phyloP scores from a whole-genome alignment of 2,797 vertebrate species.

The Chiloscyllium punctatum region DNA sequence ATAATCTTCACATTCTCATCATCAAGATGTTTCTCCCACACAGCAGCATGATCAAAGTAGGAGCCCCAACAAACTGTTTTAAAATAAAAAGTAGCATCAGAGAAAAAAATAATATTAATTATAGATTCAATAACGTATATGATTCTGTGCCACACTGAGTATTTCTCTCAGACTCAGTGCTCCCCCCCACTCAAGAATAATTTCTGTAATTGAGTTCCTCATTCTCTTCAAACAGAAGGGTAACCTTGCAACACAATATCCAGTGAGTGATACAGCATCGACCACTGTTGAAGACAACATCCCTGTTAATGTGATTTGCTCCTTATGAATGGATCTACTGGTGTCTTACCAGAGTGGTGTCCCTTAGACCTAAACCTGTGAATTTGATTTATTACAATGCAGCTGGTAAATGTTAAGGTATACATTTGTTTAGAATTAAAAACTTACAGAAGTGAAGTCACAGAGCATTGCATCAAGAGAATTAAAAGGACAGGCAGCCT shows the following conservation, averaged over 20 bases:
- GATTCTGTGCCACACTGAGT: background rate
- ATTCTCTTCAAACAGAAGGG: background rate
- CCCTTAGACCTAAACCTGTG: background rate
- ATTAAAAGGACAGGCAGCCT: background rate
- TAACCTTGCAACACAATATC: background rate
- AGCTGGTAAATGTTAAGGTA: background rate
- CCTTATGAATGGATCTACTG: background rate
- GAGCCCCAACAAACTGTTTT: slow-evolving; percentile 69
- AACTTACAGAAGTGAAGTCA: background rate
- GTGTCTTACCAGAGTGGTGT: background rate
- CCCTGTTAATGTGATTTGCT: background rate
- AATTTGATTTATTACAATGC: background rate
- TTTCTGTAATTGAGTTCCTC: background rate
- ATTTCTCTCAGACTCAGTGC: background rate
- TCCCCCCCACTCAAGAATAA: background rate
- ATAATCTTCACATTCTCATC: slow-evolving; percentile 67
- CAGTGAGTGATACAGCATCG: background rate
- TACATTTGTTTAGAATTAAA: background rate
- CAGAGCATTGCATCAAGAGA: background rate
- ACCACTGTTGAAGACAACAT: background rate
- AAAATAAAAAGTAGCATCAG: slow-evolving; percentile 37
- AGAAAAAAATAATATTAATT: slow-evolving; percentile 34
- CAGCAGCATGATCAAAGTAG: slow-evolving; percentile 68
- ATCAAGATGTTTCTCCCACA: slow-evolving; percentile 66
- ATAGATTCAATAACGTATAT: background rate